Evolutionary conservation across 2,888 invertebrate genomes (phyloP), one percentile per base, ranked within the genome.

Genomic region (Agonopterix alstromeriana): DNA sequence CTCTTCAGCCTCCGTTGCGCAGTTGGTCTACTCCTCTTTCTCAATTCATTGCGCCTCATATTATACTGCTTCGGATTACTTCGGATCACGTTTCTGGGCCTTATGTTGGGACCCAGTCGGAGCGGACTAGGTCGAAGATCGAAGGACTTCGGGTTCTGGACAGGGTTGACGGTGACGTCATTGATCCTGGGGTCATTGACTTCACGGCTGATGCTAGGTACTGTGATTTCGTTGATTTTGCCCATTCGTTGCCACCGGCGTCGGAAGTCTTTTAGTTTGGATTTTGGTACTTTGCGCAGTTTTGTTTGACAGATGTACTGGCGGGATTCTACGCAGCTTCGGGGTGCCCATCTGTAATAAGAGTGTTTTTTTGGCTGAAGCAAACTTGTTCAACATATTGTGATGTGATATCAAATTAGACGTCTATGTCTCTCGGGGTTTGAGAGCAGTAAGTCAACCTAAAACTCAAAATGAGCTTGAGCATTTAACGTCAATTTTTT

Each of bases 221-320:
- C 90, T 0, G 84, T 88, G 54, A 91, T 90, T 70, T 91, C 91
- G 76, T 91, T 92, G 47, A 90, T 63, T 53, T 75, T 73, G 50
- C 90, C 90, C 77, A 86, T 87, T 7, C 80, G 75, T 54, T 86
- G 84, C 79, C 89, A 90, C 45, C 90, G 88, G 11, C 76, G 67
- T 45, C 77, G 72, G 1, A 89, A 61, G 11, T 86, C 87, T 53
- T 88, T 89, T 51, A 88, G 75, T 49, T 82, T 90, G 11, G 82
- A 67, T 53, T 84, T 88, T 35, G 82, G 73, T 2, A 90, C 81
- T 53, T 89, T 90, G 48, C 76, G 85, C 4, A 92, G 77, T 65
- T 90, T 91, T 10, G 91, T 91, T 72, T 94, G 93, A 76, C 95
- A 95, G 66, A 95, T 91, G 82, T 89, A 94, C 66, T 92, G 90